These are phyloP conservation scores for Aurelia aurita DNA, from an alignment of 30 jellyfish, hydroid and myxozoan species.

Conservation along the genomic window DNA sequence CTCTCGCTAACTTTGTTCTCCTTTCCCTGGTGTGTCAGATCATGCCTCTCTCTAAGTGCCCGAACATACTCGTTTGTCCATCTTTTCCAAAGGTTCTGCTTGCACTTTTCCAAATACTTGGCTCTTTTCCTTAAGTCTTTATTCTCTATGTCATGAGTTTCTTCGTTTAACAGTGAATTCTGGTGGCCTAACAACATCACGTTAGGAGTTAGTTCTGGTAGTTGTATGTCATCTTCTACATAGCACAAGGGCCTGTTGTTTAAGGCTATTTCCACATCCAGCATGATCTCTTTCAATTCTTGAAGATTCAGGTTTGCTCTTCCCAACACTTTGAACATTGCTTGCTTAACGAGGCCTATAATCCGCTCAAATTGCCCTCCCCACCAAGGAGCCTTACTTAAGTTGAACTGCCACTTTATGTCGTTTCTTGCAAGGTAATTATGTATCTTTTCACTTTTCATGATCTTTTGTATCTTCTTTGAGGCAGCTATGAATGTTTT, in stretches of 20 bases:
- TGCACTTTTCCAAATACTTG: constrained; percentile 58
- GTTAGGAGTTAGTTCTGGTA: constrained; percentile 63
- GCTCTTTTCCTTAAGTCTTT: constrained; percentile 63
- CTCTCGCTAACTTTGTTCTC: constrained; percentile 50
- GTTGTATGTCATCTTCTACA: constrained; percentile 76
- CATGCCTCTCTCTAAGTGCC: constrained; percentile 53
- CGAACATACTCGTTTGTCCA: constrained; percentile 65
- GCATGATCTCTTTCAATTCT: constrained; percentile 55
- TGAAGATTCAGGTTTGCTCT: constrained; percentile 28
- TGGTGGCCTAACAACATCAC: constrained; percentile 44
- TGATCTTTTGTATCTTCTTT: constrained; percentile 49
- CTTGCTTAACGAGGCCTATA: constrained; percentile 73
- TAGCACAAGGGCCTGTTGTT: constrained; percentile 78
- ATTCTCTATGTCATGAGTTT: constrained; percentile 36
- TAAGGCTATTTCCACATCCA: constrained; percentile 66
- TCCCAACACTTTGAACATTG: constrained; percentile 66
- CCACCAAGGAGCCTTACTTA: constrained; percentile 81
- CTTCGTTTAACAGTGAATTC: constrained; percentile 54
- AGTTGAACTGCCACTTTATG: constrained; percentile 82
- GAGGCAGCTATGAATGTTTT: constrained; percentile 66
- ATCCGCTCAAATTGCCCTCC: constrained; percentile 83
- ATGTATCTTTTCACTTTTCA: constrained; percentile 60
- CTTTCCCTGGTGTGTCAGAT: constrained; percentile 16
- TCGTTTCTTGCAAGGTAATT: constrained; percentile 53
- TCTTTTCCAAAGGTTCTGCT: constrained; percentile 67